Base-by-base conservation (phyloP, 2,113 vertebrate species). In the Eonycteris spelaea region DNA sequence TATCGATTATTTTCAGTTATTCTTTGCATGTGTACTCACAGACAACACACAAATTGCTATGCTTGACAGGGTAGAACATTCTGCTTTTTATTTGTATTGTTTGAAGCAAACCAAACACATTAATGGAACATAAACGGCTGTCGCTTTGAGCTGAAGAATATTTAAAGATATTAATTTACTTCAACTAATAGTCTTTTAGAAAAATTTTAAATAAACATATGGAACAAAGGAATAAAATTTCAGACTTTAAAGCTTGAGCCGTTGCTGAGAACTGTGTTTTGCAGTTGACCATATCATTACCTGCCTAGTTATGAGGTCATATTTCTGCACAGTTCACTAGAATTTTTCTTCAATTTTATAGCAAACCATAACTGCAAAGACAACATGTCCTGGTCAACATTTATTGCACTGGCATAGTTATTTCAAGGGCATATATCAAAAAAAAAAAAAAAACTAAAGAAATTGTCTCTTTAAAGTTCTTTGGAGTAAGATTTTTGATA, bases 141-240 rank as follows among this genome's bases (percentile, higher is more conserved):
- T 94, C 96, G 91, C 97, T 96, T 94, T 57, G 51, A 97, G 45
- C 22, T 59, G 96, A 93, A 95, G 95, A 97, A 97, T 95, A 97
- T 97, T 98, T 97, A 94, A 98, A 98, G 97, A 98, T 96, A 96
- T 97, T 98, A 91, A 98, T 95, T 98, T 97, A 97, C 86, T 98
- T 99, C 97, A 97, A 98, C 85, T 98, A 98, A 97, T 97, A 97
- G 93, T 95, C 95, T 98, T 98, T 97, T 97, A 98, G 97, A 99
- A 98, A 98, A 97, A 98, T 59, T 95, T 97, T 98, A 98, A 98
- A 97, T 98, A 98, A 98, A 98, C 96, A 96, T 79, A 95, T 95
- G 57, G 80, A 96, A 98, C 91, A 98, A 97, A 98, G 90, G 97
- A 96, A 95, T 95, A 96, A 98, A 98, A 97, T 97, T 96, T 98